Base-by-base conservation (phyloP, 1,140 invertebrate species). In the Trichonephila clavipes region DNA sequence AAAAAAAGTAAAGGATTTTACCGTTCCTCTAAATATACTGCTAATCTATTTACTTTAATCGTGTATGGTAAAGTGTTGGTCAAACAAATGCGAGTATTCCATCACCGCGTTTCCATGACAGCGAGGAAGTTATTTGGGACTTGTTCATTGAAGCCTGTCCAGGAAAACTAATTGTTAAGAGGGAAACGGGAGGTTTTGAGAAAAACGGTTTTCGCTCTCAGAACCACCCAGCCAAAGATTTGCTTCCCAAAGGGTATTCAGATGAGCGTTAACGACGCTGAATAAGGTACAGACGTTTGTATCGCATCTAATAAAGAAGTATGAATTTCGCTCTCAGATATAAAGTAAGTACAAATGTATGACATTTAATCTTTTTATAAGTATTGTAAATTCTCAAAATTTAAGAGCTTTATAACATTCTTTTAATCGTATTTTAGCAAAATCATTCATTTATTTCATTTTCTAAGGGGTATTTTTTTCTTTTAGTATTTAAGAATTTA, bases 41-140 rank as follows among this genome's bases (percentile, higher is more conserved):
- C 82, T 83, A 83, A 83, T 83, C 82, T 40, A 1, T 19, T 28
- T 72, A 7, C 10, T 51, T 7, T 8, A 10, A 10, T 12, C 24
- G 24, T 12, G 66, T 58, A n/a, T n/a, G 44, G 44, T 12, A 83
- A 83, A 51, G 40, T 40, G 44, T 83, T 83, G 82, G 21, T 58
- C 44, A 19, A 51, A 44, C 81, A 21, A 51, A 58, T 51, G 34
- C n/a, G 51, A 44, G 18, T 18, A n/a, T 69, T 28, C 19, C 21
- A 51, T 24, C 82, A 51, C 44, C n/a, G 14, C 18, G 88, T 90
- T 90, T 90, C 88, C 28, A 90, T 90, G 88, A 19, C 44, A 81
- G 81, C 88, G 88, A 81, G 88, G 88, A 90, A 90, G 88, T 90
- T 77, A 90, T 90, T 90, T 81, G 28, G 88, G 81, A 90, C 88